Evolutionary conservation across 2,888 invertebrate genomes (phyloP), one percentile per base, ranked within the genome.

Genomic region (Panzeria rudis): DNA sequence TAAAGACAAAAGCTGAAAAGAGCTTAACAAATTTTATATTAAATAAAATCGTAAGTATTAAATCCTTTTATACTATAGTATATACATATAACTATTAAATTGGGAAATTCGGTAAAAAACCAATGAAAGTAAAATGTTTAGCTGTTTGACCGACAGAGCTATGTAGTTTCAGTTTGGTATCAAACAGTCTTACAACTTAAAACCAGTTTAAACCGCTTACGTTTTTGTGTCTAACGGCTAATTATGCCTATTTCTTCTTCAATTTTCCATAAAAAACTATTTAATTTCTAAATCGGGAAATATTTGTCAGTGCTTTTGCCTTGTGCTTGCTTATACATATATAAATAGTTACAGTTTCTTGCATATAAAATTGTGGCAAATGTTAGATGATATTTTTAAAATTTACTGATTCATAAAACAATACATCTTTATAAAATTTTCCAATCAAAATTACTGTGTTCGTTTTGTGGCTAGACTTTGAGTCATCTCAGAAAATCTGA

Each of bases 401-500:
- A 44, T 44, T 15, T 44, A 44, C 8, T 41, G 3, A 11, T 44
- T 15, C 15, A 15, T 44, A 44, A 15, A 15, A 11, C 9, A 15
- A 44, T n/a, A 15, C n/a, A 44, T 3, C 1, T 41, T 44, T 44
- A n/a, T 44, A 44, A 3, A 50, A 7, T 54, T 25, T 3, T 25
- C 15, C 2, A 54, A 54, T 0, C 13, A 54, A 25, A 25, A 7
- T n/a, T n/a, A 32, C 2, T 66, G n/a, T 61, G 17, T 61, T 20
- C 35, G 38, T 44, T 41, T 64, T 41, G 44, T 52, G 59, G 47
- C 64, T 78, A 82, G 78, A 78, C 85, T 69, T 78, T 78, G 73
- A 79, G 85, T 85, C 82, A 82, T 82, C 77, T 71, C 38, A 38
- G 11, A n/a, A 50, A 59, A 25, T 23, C 78, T 85, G 82, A 85